Base-by-base conservation (phyloP, 1,140 invertebrate species). In the Tetragonula clypearis region DNA sequence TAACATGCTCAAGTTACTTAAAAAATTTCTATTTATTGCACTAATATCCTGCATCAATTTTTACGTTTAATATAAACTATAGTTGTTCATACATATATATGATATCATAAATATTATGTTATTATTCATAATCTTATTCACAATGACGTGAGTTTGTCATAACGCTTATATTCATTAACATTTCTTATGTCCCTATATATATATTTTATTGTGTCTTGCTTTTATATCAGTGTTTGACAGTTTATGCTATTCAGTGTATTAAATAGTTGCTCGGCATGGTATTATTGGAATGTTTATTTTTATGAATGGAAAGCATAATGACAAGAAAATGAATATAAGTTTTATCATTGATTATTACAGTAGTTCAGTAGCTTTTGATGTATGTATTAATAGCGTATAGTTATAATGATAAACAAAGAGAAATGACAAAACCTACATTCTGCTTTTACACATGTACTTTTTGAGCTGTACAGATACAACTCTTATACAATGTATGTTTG, bases 131-230 rank as follows among this genome's bases (percentile, higher is more conserved):
- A 71, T 84, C 12, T 78, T 79, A 58, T 84, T 78, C 26, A 62
- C 79, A 23, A 60, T 41, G 53, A 79, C 23, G 26, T 74, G 35
- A 81, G 15, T 30, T 81, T n/a, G 71, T 73, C 75, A 69, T 69
- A 75, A 85, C 49, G 77, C 82, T 84, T 84, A 62, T 11, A 62
- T 79, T 79, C 68, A 84, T 84, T 84, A 84, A 84, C 82, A 79
- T 84, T 79, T 84, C 77, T 79, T 66, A 56, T 82, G 56, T 74
- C 60, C 80, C 53, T 82, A 60, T 41, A 82, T 60, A 82, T 60
- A 76, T 60, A 76, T 82, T 66, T 66, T 79, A 75, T 84, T 79
- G 65, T 79, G 76, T 69, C 65, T 79, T 79, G 82, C 82, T 79
- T 84, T 79, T 53, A 62, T 79, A 17, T 84, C 55, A 71, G 23